Percentiles rank a stretch among this genome's conserved stretches.
These are phyloP conservation scores for Herpailurus yagouaroundi DNA, from an alignment of 2,113 vertebrate genomes.

Conservation along the genomic window DNA sequence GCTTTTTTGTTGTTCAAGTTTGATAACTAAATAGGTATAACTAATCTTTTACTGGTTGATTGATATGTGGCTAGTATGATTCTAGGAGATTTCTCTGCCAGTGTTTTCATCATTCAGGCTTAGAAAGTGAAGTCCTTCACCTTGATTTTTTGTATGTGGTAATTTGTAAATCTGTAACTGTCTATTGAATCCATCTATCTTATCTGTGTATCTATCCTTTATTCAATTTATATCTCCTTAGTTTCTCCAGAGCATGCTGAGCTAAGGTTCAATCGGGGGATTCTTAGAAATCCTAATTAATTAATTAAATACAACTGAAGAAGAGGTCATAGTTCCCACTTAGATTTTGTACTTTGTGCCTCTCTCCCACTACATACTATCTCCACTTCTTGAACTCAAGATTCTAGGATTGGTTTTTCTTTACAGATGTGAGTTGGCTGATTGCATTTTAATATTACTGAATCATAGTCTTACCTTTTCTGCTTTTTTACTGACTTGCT, in stretches of 20 bases:
- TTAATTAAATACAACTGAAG: background rate
- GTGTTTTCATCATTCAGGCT: background rate
- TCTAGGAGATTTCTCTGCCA: background rate
- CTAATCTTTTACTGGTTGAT: background rate
- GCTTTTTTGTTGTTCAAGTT: background rate
- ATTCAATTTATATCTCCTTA: background rate
- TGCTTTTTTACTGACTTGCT: constrained; percentile 71
- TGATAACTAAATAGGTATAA: background rate
- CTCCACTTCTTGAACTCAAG: background rate
- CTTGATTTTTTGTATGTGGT: background rate
- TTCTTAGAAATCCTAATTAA: background rate
- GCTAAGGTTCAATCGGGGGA: background rate
- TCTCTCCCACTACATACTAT: rapidly evolving
- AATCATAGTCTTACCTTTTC: constrained; percentile 74
- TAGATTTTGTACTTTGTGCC: background rate
- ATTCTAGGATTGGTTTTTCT: background rate
- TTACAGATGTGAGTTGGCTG: constrained; percentile 72
- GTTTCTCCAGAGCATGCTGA: background rate
- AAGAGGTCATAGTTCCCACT: rapidly evolving
- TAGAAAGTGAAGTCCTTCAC: background rate
- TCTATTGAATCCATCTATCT: background rate
- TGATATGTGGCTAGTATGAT: background rate
- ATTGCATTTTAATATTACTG: constrained; percentile 70
- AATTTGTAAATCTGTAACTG: background rate
- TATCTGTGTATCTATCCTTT: background rate